Conservation (phyloP, 2,797 vertebrate genomes). For the Lepus oiostolus region DNA sequence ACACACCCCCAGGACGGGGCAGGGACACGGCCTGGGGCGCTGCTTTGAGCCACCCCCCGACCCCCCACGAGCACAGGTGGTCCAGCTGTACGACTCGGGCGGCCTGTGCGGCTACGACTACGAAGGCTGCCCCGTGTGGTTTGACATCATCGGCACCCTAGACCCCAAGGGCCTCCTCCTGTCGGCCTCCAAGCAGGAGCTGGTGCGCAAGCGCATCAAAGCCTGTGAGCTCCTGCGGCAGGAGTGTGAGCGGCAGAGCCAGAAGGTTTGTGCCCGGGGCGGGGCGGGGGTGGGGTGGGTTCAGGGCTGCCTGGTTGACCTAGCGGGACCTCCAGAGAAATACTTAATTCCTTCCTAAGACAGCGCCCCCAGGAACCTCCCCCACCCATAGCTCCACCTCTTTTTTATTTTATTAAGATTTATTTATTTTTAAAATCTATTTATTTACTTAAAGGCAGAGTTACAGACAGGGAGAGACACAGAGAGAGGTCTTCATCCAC, state of each 20-base stretch:
- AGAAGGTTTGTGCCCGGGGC: constrained; percentile 88
- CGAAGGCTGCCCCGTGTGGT: constrained; percentile 94
- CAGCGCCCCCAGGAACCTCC: too few relatives aligned
- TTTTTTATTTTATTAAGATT: too few relatives aligned
- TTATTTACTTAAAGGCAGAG: too few relatives aligned
- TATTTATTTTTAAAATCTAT: too few relatives aligned
- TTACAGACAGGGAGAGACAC: too few relatives aligned
- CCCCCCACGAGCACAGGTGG: constrained; percentile 88
- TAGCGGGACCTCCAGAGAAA: too few relatives aligned
- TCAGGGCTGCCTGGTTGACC: too few relatives aligned
- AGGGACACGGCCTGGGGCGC: neutral
- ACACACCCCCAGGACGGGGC: neutral
- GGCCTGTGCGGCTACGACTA: constrained; percentile 94
- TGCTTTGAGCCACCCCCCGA: neutral
- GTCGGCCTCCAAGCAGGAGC: constrained; percentile 95
- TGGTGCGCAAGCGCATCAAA: constrained; percentile 94
- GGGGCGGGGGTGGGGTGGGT: neutral
- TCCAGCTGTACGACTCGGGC: constrained; percentile 94
- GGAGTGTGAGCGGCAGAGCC: constrained; percentile 91
- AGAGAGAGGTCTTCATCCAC: too few relatives aligned
- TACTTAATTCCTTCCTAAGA: too few relatives aligned
- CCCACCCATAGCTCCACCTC: too few relatives aligned
- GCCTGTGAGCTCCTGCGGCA: constrained; percentile 92
- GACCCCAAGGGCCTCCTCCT: constrained; percentile 96
- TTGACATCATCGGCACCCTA: constrained; percentile 93